Evolutionary conservation across 2,797 vertebrate species (phyloP).

Genomic region (Lophius americanus): DNA sequence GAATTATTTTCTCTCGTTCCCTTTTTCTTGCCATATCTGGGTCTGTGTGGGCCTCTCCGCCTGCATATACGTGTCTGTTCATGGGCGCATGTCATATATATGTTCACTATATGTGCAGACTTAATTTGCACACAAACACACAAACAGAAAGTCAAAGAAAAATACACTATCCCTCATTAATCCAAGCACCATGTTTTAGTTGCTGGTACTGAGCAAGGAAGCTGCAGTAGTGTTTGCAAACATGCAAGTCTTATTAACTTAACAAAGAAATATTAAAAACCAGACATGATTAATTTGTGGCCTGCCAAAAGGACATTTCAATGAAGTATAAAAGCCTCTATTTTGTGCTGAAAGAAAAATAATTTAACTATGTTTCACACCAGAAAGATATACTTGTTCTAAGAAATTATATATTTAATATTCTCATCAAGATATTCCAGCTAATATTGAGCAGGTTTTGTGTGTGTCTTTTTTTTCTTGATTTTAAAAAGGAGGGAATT

Average conservation of each 20-base stretch:
- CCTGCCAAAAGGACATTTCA: neutral
- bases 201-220: neutral
- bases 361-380: too few species aligned
- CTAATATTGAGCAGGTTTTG: too few species aligned
- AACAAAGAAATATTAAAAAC: slow-evolving; percentile 7
- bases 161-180: slow-evolving; percentile 23
- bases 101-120: slow-evolving; percentile 2
- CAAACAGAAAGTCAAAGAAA: neutral
- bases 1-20: slow-evolving; percentile 29
- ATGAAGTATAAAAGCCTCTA: too few species aligned
- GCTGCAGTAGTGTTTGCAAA: neutral
- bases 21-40: slow-evolving; percentile 36
- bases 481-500: too few species aligned
- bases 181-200: slow-evolving; percentile 10
- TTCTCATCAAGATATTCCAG: too few species aligned
- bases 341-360: too few species aligned
- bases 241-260: slow-evolving; percentile 18
- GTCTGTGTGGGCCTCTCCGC: slow-evolving; percentile 45
- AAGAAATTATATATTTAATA: too few species aligned
- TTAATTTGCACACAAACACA: neutral
- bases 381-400: too few species aligned
- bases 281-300: neutral
- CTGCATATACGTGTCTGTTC: slow-evolving; percentile 1
- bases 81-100: neutral
- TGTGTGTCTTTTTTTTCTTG: too few species aligned